Evolutionary conservation across 1,140 invertebrate genomes (phyloP).

Genomic region (Atopsyche davidsoni): DNA sequence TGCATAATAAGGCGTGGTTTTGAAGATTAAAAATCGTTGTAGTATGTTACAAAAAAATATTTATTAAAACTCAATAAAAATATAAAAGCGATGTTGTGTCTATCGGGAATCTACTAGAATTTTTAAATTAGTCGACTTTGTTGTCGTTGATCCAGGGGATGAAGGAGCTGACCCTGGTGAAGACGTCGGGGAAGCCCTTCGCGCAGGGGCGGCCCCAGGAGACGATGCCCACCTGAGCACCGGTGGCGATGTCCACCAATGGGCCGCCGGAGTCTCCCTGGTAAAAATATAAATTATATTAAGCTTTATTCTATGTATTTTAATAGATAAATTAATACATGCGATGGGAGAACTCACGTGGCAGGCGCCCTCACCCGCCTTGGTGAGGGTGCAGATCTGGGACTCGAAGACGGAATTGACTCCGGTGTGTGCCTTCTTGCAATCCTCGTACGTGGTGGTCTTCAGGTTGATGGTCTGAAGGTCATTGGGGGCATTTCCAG

Average conservation of each 20-base stretch:
- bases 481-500: constrained; percentile 50
- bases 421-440: constrained; percentile 34
- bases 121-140: background rate
- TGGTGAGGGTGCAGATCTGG: constrained; percentile 55
- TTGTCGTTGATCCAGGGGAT: constrained; percentile 35
- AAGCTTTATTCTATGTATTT: too few species aligned
- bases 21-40: too few species aligned
- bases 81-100: too few species aligned
- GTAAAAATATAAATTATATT: constrained; percentile 24
- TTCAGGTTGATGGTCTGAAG: constrained; percentile 50
- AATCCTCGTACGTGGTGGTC: constrained; percentile 49
- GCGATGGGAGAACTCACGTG: constrained; percentile 41
- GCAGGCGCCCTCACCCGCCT: constrained; percentile 54
- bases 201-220: constrained; percentile 57
- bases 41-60: too few species aligned
- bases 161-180: constrained; percentile 44
- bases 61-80: too few species aligned
- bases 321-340: background rate
- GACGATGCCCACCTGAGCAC: constrained; percentile 55
- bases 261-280: constrained; percentile 59
- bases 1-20: too few species aligned
- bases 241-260: constrained; percentile 38
- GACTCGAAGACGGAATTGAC: constrained; percentile 36
- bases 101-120: too few species aligned
- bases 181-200: constrained; percentile 55